Percentiles rank a stretch among this genome's conserved stretches.
Evolutionary conservation across 2,113 vertebrate species (phyloP).

Genomic region (Scomber japonicus): DNA sequence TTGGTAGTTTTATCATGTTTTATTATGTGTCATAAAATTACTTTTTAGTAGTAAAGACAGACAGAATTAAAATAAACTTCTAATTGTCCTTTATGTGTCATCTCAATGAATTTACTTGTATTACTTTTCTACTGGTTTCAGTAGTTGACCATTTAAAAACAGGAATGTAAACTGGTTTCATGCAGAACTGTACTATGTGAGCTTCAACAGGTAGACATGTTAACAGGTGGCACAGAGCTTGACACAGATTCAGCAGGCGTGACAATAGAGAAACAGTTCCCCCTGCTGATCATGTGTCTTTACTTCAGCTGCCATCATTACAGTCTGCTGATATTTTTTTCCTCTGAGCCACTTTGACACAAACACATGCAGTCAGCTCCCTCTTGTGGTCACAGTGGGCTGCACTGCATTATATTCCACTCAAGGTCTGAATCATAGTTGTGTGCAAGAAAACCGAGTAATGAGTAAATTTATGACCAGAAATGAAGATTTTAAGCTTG

Average conservation of each 20-base stretch:
- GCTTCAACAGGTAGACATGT: conserved; percentile 48
- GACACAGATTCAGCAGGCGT: neutral
- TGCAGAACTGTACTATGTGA: neutral
- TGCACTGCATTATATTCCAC: neutral
- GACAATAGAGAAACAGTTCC: conserved; percentile 33
- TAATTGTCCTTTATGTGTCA: neutral
- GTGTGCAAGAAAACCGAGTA: neutral
- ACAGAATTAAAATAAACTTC: neutral
- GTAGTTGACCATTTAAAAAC: neutral
- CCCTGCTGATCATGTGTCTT: conserved; percentile 44
- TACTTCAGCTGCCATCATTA: conserved; percentile 13
- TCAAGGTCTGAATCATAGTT: neutral
- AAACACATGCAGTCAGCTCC: conserved; percentile 18
- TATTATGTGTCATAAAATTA: neutral
- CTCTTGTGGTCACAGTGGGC: conserved; percentile 41
- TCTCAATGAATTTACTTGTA: neutral
- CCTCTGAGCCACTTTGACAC: neutral
- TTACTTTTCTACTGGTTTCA: neutral
- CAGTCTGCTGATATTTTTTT: neutral
- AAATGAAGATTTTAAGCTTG: neutral
- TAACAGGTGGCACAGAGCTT: conserved; percentile 52
- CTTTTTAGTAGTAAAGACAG: neutral
- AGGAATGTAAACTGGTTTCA: neutral
- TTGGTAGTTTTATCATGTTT: neutral
- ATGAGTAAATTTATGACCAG: neutral